Evolutionary conservation across 2,888 invertebrate genomes (phyloP).

Genomic region (Dascillus cervinus): DNA sequence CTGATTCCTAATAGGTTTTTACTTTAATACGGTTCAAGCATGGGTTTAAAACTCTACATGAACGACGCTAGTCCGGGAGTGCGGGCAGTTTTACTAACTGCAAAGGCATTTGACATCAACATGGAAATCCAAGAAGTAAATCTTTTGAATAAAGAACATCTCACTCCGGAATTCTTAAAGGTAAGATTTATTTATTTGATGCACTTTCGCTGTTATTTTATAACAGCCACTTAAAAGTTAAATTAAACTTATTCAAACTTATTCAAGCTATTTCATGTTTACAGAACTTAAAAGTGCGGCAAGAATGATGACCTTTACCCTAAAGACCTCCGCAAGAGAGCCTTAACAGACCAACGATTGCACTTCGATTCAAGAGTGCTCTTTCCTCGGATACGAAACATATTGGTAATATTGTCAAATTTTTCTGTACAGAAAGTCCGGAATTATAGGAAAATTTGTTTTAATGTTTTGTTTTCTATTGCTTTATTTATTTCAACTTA

Average conservation of each 20-base stretch:
- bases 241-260: too few relatives aligned
- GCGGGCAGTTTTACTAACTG: constrained; percentile 38
- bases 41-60: constrained; percentile 35
- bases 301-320: constrained; percentile 48
- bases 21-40: constrained; percentile 9
- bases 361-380: constrained; percentile 48
- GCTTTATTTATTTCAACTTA: too few relatives aligned
- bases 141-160: constrained; percentile 34
- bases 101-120: constrained; percentile 37
- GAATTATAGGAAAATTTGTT: too few relatives aligned
- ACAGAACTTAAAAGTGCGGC: constrained; percentile 32
- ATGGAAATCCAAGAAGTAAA: constrained; percentile 38
- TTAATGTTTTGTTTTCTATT: too few relatives aligned
- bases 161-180: constrained; percentile 35
- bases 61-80: constrained; percentile 40
- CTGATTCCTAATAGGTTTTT: too few relatives aligned
- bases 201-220: too few relatives aligned
- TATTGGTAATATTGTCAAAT: too few relatives aligned
- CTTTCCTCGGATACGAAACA: neutral
- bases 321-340: constrained; percentile 45
- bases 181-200: too few relatives aligned
- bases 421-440: too few relatives aligned
- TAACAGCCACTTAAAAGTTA: too few relatives aligned
- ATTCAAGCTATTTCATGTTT: too few relatives aligned
- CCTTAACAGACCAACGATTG: constrained; percentile 47